Base-by-base conservation (phyloP, 2,888 invertebrate species). In the Pardosa pseudoannulata region DNA sequence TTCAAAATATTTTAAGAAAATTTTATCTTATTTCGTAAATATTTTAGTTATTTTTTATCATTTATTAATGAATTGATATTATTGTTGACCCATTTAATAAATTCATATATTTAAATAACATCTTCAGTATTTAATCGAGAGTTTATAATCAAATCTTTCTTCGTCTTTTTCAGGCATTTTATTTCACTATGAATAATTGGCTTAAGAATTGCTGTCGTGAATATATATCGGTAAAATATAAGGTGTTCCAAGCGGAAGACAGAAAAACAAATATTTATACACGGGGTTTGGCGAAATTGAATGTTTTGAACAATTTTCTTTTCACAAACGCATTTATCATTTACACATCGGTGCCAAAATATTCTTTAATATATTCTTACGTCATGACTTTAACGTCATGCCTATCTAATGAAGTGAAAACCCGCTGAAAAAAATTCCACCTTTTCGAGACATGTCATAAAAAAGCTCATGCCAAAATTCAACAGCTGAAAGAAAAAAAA, bases 371-470 rank as follows among this genome's bases (percentile, higher is more conserved):
- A 56, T 56, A 23, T 23, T 56, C 56, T 23, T 2, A 56, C 19
- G 56, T 56, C 56, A 56, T 23, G 56, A 56, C 56, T 56, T 16
- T 56, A 56, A 56, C 56, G 56, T 23, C 56, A 56, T 56, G 56
- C 23, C 19, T 56, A 23, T 56, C 56, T 56, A 56, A 56, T 56
- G 56, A 56, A 56, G 56, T 56, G 56, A 19, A 56, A 56, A 56
- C 3, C 19, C 56, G 5, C 56, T 23, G 56, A 56, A 56, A 56
- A 56, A 56, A 56, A 23, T 56, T 56, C 23, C 56, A 56, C 56
- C 56, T 56, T 56, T 56, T 56, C 56, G n/a, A 56, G 56, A 56
- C 56, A 23, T 23, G 56, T 56, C 56, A 23, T 56, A 56, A 56
- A 56, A n/a, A 56, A 56, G 56, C 56, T 56, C 23, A 23, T 23